phyloP scores from a whole-genome alignment of 2,888 invertebrate species.

The Cheilosia soror region DNA sequence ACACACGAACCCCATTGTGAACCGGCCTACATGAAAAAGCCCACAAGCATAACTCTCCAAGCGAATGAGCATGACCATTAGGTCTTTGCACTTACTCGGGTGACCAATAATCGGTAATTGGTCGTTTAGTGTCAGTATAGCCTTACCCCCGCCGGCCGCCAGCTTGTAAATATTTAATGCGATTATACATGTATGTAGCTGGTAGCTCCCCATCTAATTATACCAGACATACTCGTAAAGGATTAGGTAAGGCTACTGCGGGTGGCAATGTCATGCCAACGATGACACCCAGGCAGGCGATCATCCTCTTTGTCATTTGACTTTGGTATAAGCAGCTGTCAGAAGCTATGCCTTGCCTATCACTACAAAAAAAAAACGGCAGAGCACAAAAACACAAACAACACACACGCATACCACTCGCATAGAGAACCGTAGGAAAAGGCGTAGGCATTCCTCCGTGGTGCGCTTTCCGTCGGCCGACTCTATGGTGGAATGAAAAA shows the following conservation, averaged over 20 bases:
- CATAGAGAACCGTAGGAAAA: background rate
- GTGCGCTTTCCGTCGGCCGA: background rate
- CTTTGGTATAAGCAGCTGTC: conserved; percentile 37
- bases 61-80: conserved; percentile 17
- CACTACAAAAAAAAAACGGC: background rate
- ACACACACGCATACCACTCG: conserved; percentile 17
- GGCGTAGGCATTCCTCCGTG: conserved; percentile 43
- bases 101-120: conserved; percentile 43
- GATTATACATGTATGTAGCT: conserved; percentile 26
- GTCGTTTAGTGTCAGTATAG: conserved; percentile 23
- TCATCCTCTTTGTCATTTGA: conserved; percentile 43
- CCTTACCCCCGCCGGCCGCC: background rate
- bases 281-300: conserved; percentile 39
- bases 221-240: conserved; percentile 22
- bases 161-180: conserved; percentile 44
- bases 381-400: background rate
- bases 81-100: conserved; percentile 8
- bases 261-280: conserved; percentile 22
- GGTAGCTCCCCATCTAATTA: conserved; percentile 9
- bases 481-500: conserved; percentile 53
- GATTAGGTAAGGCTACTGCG: conserved; percentile 10
- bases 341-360: background rate
- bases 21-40: background rate
- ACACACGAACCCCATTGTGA: background rate
- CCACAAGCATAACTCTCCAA: background rate